These are phyloP conservation scores for Microtus richardsoni DNA, from an alignment of 2,113 vertebrate genomes.

Conservation along the genomic window DNA sequence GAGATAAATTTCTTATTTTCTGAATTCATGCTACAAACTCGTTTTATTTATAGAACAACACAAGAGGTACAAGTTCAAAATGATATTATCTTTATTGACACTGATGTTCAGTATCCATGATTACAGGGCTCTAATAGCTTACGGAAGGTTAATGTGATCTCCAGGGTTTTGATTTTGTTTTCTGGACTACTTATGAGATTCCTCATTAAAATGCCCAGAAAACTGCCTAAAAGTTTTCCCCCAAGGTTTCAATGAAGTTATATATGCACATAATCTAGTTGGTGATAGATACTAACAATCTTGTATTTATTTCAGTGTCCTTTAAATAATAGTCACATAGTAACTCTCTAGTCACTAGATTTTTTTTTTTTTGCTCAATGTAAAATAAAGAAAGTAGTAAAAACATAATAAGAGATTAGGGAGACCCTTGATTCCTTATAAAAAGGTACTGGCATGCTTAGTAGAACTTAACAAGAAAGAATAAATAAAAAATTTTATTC, in stretches of 20 bases:
- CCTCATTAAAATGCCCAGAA: conserved; percentile 15
- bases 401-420: neutral
- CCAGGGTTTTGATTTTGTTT: neutral
- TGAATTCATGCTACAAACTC: neutral
- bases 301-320: neutral
- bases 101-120: neutral
- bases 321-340: conserved; percentile 15
- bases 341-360: neutral
- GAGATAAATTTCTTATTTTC: neutral
- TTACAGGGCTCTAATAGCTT: neutral
- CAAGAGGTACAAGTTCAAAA: neutral
- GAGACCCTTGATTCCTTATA: neutral
- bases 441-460: neutral
- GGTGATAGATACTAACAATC: neutral
- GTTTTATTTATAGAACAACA: neutral
- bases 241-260: conserved; percentile 1
- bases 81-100: neutral
- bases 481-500: neutral
- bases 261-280: neutral
- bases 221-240: neutral
- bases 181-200: neutral
- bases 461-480: neutral
- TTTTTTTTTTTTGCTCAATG: neutral
- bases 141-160: neutral
- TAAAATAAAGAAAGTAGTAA: neutral